Evolutionary conservation across 2,888 invertebrate species (phyloP), one percentile per base, ranked within the genome.

Genomic region (Agrenia bidenticulata): DNA sequence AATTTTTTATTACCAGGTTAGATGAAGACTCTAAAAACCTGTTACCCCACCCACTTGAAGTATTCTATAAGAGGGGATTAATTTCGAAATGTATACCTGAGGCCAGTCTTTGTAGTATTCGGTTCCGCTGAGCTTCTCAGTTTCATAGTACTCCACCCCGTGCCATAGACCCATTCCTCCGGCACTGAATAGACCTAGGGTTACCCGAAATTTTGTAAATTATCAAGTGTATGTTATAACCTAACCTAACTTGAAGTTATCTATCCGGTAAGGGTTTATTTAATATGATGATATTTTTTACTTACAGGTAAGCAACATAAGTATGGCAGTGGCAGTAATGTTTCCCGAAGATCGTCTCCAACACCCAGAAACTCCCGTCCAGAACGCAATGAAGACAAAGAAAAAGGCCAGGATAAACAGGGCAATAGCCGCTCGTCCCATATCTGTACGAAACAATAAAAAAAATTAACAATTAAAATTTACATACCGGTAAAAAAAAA

Each of bases 91-190:
- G 11, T 32, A 32, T 69, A 74, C 73, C 67, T 70, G 65, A 57
- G 74, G 71, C 95, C 95, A 95, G 78, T 92, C 91, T 81, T 92
- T 92, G 81, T 89, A 94, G 79, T 87, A 95, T 79, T 94, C 93
- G 77, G 92, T 91, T 66, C 94, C 93, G 62, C 94, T 91, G 55
- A 94, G 88, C 80, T 94, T 92, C 81, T 94, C 93, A 79, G 92
- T 92, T 81, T 96, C 95, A 79, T 91, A 94, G 82, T 94, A 95
- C 81, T 95, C 94, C 27, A 94, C 94, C 61, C 93, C 94, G 79
- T 95, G 94, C 94, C 94, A 95, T 55, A 94, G 83, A 50, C 94
- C 94, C 94, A 96, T 96, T 50, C 90, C 93, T 66, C 93, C 94
- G 37, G 94, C 95, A 73, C 93, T 89, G 77, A 95, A 82, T 69